Evolutionary conservation across 2,113 vertebrate genomes (phyloP), one percentile per base, ranked within the genome.

Genomic region (Tiliqua scincoides): DNA sequence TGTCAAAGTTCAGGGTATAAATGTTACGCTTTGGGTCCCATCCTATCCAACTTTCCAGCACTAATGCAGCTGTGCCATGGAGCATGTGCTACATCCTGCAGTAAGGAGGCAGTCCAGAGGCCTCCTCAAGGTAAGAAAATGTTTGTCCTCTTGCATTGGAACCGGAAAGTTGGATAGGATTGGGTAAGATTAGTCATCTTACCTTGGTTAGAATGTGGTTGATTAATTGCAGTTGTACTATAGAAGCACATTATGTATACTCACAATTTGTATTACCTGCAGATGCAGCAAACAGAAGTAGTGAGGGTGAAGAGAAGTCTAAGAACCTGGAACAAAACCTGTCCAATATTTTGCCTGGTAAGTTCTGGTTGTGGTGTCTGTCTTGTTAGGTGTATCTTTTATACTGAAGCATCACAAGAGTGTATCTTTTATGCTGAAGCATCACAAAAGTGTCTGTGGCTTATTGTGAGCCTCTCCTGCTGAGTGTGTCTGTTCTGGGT

Each of bases 301-400:
- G 97, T 89, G 95, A 93, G 76, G 95, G 54, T 81, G 98, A 99
- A 30, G 99, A 99, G 75, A 99, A 98, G 91, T 95, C 92, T 90
- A 99, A 99, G 95, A 97, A 92, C 86, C 85, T 96, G 1, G 98
- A 99, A 89, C 96, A 98, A 81, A 99, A 98, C 91, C 97, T 97
- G 43, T 98, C 98, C 0, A 99, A 99, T 88, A 98, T 99, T 91
- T 95, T 98, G 87, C 99, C 98, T 9, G 98, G 99, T 99, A 90
- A 93, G 94, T 92, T 84, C 52, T 83, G 12, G 30, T 68, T 15
- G 0, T 40, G 71, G 12, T 32, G 40, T 32, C 21, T 62, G 9
- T 83, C 65, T 37, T 43, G 37, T 25, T 52, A 63, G 30, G 43
- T 52, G 2, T 35, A 20, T 52, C 17, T 27, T 18, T 84, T 48